Percentiles rank a stretch among this genome's conserved stretches.
Conservation (phyloP, 2,797 vertebrate species). For the Microctenopoma steveboyesi region DNA sequence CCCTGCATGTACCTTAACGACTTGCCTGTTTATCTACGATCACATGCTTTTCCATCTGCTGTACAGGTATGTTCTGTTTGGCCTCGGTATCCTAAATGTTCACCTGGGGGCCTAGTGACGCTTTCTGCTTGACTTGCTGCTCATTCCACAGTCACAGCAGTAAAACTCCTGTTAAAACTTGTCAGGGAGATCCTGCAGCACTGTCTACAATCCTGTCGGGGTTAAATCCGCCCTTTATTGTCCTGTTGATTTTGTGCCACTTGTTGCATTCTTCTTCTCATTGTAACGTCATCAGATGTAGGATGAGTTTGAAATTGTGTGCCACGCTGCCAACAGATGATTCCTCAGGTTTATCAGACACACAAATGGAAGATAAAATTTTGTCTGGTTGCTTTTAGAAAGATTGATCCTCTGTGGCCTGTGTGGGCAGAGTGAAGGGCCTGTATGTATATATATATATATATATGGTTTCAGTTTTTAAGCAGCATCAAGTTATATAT, state of each 20-base stretch:
- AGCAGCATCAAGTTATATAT: too few relatives aligned
- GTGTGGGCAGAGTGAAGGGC: neutral
- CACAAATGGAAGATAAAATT: too few relatives aligned
- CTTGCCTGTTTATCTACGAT: slow-evolving; percentile 38
- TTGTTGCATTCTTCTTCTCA: neutral
- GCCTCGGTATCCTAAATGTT: neutral
- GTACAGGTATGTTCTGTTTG: slow-evolving; percentile 32
- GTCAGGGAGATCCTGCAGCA: slow-evolving; percentile 25
- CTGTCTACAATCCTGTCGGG: slow-evolving; percentile 4
- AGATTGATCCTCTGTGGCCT: neutral
- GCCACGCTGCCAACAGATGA: neutral
- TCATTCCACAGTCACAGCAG: slow-evolving; percentile 65
- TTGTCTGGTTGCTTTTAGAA: neutral
- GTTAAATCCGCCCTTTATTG: neutral
- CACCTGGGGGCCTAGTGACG: slow-evolving; percentile 27
- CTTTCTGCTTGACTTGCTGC: slow-evolving; percentile 15
- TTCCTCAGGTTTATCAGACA: too few relatives aligned
- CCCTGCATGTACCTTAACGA: slow-evolving; percentile 17
- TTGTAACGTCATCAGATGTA: neutral
- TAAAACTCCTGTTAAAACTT: slow-evolving; percentile 73
- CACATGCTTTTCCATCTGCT: slow-evolving; percentile 20
- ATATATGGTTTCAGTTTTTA: too few relatives aligned
- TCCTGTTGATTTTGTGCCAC: neutral
- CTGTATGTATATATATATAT: neutral
- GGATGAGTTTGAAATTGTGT: neutral